phyloP scores from a whole-genome alignment of 2,113 vertebrate genomes.

The Orcinus orca region DNA sequence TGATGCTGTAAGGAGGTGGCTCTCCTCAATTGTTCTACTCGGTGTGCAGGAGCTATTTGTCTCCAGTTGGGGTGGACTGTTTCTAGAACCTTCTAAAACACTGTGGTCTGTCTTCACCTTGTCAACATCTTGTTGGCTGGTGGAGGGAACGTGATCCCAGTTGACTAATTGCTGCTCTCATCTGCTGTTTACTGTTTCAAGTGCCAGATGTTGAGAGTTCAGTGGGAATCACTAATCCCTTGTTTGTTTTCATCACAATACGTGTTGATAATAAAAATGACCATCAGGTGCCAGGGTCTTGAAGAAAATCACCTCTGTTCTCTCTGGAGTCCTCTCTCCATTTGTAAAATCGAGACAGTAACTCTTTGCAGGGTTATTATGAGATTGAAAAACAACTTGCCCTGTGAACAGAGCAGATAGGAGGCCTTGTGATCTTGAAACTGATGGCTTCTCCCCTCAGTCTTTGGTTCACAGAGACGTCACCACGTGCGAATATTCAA shows the following conservation, averaged over 20 bases:
- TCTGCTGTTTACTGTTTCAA: conserved; percentile 21
- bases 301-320: background rate
- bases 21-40: conserved; percentile 66
- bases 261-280: background rate
- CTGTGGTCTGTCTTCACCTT: background rate
- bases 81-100: background rate
- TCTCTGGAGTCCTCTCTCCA: background rate
- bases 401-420: background rate
- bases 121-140: background rate
- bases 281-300: background rate
- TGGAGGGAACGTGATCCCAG: background rate
- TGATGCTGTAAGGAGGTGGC: conserved; percentile 44
- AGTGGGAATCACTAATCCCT: background rate
- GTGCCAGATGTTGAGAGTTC: background rate
- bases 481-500: background rate
- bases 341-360: background rate
- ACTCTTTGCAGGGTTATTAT: background rate
- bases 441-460: accelerated
- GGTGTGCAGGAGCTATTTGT: conserved; percentile 47
- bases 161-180: conserved; percentile 52
- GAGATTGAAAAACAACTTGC: background rate
- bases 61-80: background rate
- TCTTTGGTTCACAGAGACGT: background rate
- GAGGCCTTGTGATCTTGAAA: background rate
- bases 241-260: accelerated